These are phyloP conservation scores for Botia almorhae DNA, from an alignment of 2,797 vertebrate species.

Conservation along the genomic window DNA sequence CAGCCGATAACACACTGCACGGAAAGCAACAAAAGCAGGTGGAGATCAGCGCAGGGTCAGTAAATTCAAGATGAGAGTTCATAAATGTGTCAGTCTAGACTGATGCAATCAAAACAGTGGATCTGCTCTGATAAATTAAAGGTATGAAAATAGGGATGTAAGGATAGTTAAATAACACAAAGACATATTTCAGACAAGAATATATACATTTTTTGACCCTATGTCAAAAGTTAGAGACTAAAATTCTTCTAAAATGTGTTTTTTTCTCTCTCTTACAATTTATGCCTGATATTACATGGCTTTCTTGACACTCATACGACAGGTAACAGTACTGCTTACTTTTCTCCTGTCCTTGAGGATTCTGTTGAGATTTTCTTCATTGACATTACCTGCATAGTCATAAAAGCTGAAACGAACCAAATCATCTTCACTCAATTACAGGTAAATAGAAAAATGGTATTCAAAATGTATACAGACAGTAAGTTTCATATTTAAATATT, in stretches of 20 bases:
- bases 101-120: too few relatives aligned
- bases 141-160: too few relatives aligned
- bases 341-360: constrained; percentile 97
- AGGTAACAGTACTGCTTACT: constrained; percentile 79
- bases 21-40: background rate
- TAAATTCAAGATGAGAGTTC: background rate
- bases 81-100: too few relatives aligned
- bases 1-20: constrained; percentile 94
- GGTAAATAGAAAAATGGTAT: background rate
- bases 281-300: background rate
- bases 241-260: too few relatives aligned
- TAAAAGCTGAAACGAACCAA: constrained; percentile 87
- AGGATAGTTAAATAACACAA: too few relatives aligned
- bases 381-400: constrained; percentile 95
- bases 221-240: too few relatives aligned
- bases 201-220: too few relatives aligned
- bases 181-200: too few relatives aligned
- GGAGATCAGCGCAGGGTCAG: background rate
- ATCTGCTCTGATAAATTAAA: too few relatives aligned
- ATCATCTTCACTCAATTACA: constrained; percentile 21
- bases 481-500: background rate
- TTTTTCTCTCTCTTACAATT: background rate
- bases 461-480: background rate
- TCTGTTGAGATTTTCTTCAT: constrained; percentile 93
- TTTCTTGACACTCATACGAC: background rate